Conservation (phyloP, 2,113 vertebrate genomes). For the Gallinago media region DNA sequence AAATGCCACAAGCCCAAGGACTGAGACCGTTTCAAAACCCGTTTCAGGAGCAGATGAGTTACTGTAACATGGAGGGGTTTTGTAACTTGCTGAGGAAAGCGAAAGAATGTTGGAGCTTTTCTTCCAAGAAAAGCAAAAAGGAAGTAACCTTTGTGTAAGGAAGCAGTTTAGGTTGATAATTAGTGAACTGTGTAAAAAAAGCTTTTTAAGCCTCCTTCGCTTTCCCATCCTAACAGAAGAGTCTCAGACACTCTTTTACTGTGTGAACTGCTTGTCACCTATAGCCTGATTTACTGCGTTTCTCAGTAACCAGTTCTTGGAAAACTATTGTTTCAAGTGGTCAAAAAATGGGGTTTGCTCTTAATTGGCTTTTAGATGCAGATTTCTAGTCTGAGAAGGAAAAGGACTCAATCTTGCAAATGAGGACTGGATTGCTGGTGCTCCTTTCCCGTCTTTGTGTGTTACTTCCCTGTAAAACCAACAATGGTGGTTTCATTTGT, state of each 20-base stretch:
- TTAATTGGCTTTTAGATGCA: background rate
- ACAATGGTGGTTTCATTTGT: background rate
- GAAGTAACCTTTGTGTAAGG: background rate
- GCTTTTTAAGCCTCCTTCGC: background rate
- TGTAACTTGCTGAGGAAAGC: background rate
- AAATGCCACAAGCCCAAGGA: background rate
- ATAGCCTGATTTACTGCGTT: background rate
- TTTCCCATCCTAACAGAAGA: background rate
- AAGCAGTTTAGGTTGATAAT: background rate
- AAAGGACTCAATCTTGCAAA: background rate
- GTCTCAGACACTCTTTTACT: background rate
- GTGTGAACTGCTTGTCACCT: background rate
- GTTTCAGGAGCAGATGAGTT: background rate
- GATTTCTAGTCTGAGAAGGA: background rate
- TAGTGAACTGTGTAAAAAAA: background rate
- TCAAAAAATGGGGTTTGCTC: background rate
- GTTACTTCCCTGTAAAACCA: background rate
- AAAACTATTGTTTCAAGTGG: background rate
- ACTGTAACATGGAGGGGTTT: background rate
- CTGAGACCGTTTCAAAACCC: background rate
- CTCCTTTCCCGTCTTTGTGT: background rate
- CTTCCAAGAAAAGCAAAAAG: background rate
- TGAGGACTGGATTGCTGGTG: background rate
- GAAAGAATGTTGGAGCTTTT: background rate
- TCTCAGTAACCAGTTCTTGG: background rate